phyloP scores from a whole-genome alignment of 2,113 vertebrate species.

The Turdus rufiventris region DNA sequence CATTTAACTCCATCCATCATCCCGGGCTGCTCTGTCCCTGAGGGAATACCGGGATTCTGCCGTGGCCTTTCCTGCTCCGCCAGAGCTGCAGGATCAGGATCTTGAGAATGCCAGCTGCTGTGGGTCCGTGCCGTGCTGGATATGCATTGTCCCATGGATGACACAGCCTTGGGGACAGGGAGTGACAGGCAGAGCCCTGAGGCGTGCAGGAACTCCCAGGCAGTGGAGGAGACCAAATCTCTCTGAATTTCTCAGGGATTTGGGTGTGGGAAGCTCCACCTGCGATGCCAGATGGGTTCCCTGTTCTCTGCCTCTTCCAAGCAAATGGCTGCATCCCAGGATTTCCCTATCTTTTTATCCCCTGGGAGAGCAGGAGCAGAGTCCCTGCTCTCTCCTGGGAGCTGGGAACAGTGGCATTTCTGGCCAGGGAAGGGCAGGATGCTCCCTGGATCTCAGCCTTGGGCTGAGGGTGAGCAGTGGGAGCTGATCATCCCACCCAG shows the following conservation, averaged over 20 bases:
- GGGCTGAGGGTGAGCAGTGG: neutral
- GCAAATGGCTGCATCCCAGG: rapidly evolving
- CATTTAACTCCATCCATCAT: slow-evolving; percentile 11
- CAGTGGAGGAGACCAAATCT: neutral
- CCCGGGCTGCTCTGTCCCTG: neutral
- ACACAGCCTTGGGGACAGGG: neutral
- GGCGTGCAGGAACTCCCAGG: neutral
- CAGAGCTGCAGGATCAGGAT: rapidly evolving
- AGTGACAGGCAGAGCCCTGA: neutral
- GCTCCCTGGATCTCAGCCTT: neutral
- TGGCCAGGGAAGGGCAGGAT: rapidly evolving
- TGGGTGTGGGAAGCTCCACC: neutral
- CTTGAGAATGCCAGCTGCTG: rapidly evolving
- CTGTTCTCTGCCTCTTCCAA: neutral
- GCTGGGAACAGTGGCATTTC: neutral
- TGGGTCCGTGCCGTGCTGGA: rapidly evolving
- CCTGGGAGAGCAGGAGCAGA: neutral
- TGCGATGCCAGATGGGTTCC: rapidly evolving
- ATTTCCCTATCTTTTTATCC: neutral
- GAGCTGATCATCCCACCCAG: neutral
- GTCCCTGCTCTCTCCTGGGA: neutral
- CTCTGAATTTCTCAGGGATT: neutral
- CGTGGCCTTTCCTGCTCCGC: rapidly evolving
- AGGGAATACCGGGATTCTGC: rapidly evolving
- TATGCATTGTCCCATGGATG: rapidly evolving